Percentiles rank a stretch among this genome's conserved stretches.
phyloP scores from a whole-genome alignment of 64 coral and sea anemone species.

The Cladopsammia gracilis region DNA sequence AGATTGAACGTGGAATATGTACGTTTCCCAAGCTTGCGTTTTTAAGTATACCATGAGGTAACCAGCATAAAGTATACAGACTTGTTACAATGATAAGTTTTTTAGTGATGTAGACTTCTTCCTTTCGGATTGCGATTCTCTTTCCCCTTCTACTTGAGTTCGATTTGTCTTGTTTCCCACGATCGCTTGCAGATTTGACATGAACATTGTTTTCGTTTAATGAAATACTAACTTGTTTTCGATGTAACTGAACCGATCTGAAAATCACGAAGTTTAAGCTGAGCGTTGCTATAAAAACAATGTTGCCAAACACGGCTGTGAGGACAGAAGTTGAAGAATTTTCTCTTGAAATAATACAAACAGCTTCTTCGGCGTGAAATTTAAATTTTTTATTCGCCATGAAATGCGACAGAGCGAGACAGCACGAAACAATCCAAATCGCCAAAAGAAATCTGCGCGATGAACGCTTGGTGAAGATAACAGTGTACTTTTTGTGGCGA shows the following conservation, averaged over 20 bases:
- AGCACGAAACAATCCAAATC: neutral
- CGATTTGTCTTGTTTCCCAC: too few species aligned
- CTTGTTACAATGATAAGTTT: neutral
- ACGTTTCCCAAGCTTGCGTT: neutral
- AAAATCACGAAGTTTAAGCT: neutral
- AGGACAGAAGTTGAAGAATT: neutral
- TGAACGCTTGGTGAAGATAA: neutral
- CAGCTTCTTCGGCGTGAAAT: conserved; percentile 19
- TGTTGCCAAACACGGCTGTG: neutral
- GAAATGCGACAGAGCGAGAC: neutral
- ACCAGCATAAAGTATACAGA: conserved; percentile 1
- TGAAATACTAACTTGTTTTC: neutral
- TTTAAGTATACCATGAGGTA: conserved; percentile 16
- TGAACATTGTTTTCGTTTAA: neutral
- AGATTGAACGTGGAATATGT: neutral
- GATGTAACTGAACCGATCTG: neutral
- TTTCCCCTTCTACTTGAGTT: neutral
- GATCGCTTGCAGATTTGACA: neutral
- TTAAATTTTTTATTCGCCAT: neutral
- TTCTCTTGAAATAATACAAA: conserved; percentile 1
- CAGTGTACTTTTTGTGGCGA: conserved; percentile 10
- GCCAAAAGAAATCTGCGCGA: neutral
- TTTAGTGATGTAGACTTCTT: conserved; percentile 4
- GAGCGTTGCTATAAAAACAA: neutral
- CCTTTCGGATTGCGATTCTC: neutral